Percentiles rank a stretch among this genome's conserved stretches.
These are phyloP conservation scores for Leptogaster cylindrica DNA, from an alignment of 2,888 invertebrate genomes.

Conservation along the genomic window DNA sequence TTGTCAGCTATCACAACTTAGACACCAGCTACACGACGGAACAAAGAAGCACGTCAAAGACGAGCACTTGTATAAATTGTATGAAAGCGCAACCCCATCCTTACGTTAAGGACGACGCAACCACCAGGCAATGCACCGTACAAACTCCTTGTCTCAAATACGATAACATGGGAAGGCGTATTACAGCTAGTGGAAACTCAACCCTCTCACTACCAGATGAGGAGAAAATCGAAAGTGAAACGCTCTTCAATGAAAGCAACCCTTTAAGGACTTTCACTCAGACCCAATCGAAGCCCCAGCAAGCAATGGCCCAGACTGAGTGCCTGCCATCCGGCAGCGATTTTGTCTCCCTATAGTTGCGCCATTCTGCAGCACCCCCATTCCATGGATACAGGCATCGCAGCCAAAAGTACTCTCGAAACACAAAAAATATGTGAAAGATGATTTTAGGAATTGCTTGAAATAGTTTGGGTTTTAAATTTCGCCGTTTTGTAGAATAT, in stretches of 20 bases:
- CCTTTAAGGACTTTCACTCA: constrained; percentile 50
- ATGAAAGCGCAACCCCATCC: constrained; percentile 49
- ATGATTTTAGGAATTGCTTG: too few species aligned
- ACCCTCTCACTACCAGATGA: constrained; percentile 81
- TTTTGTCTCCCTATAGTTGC: constrained; percentile 62
- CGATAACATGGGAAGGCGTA: constrained; percentile 89
- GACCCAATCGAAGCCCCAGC: constrained; percentile 35
- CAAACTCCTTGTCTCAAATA: constrained; percentile 67
- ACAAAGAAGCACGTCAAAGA: constrained; percentile 51
- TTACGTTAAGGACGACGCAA: constrained; percentile 46
- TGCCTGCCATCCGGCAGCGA: constrained; percentile 52
- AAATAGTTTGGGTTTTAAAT: too few species aligned
- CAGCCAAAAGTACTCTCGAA: too few species aligned
- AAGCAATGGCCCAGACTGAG: constrained; percentile 46
- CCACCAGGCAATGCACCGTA: constrained; percentile 26
- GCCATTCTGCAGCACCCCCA: too few species aligned
- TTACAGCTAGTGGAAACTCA: constrained; percentile 87
- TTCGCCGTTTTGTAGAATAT: too few species aligned
- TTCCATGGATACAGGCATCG: too few species aligned
- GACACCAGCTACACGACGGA: constrained; percentile 55
- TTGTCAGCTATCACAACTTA: constrained; percentile 60
- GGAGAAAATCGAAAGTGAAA: constrained; percentile 59
- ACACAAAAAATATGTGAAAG: too few species aligned
- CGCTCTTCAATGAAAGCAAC: constrained; percentile 56
- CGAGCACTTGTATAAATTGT: constrained; percentile 52